These are phyloP conservation scores for Uromys caudimaculatus DNA, from an alignment of 2,797 vertebrate genomes.

Conservation along the genomic window DNA sequence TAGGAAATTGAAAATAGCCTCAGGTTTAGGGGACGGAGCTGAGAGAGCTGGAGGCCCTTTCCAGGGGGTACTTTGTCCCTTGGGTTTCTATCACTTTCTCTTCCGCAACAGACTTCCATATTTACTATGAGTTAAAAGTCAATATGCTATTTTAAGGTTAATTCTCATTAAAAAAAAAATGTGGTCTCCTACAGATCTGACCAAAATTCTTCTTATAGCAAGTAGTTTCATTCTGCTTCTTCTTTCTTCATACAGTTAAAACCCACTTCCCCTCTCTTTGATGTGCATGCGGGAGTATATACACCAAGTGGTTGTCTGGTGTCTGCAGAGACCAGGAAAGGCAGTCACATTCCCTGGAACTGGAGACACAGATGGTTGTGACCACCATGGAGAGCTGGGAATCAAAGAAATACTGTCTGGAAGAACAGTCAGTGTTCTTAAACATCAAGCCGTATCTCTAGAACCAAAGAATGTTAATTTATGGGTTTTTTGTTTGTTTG, in stretches of 20 bases:
- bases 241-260: slow-evolving; percentile 22
- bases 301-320: neutral
- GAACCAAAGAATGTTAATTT: neutral
- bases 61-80: slow-evolving; percentile 9
- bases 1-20: slow-evolving; percentile 62
- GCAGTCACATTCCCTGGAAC: neutral
- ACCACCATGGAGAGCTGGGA: neutral
- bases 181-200: slow-evolving; percentile 26
- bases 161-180: slow-evolving; percentile 52
- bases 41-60: neutral
- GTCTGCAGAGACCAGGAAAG: neutral
- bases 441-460: neutral
- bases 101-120: slow-evolving; percentile 22
- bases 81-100: slow-evolving; percentile 39
- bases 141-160: slow-evolving; percentile 58
- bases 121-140: neutral
- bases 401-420: neutral
- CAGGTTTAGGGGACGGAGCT: slow-evolving; percentile 20
- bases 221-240: slow-evolving; percentile 23
- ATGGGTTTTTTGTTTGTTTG: no score
- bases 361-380: neutral
- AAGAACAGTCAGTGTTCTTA: neutral
- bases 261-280: slow-evolving; percentile 24
- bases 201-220: slow-evolving; percentile 14
- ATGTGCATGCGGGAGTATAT: neutral